Percentiles rank a stretch among this genome's conserved stretches.
These are phyloP conservation scores for Microdon myrmicae DNA, from an alignment of 2,888 invertebrate genomes.

Conservation along the genomic window DNA sequence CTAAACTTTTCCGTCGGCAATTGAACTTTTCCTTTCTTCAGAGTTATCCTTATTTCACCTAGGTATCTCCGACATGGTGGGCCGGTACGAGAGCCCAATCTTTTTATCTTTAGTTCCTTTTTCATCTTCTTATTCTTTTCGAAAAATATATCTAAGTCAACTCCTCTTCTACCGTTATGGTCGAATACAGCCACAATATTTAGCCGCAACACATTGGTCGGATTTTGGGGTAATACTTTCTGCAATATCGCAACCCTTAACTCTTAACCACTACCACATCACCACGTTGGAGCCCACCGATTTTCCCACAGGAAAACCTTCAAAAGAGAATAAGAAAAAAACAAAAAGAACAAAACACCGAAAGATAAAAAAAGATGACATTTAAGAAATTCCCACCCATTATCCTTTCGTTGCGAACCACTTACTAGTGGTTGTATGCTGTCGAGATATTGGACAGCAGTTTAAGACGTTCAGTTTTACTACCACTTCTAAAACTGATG, in stretches of 20 bases:
- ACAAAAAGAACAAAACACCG: slow-evolving; percentile 4
- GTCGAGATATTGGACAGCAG: slow-evolving; percentile 25
- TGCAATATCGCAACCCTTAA: slow-evolving; percentile 52
- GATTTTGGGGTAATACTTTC: slow-evolving; percentile 54
- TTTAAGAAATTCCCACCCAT: slow-evolving; percentile 29
- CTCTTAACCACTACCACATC: slow-evolving; percentile 51
- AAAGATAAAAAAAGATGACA: slow-evolving; percentile 13
- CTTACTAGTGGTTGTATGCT: slow-evolving; percentile 16
- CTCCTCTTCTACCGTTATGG: slow-evolving; percentile 51
- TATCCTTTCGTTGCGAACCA: background rate
- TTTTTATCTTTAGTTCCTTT: slow-evolving; percentile 4
- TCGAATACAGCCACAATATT: slow-evolving; percentile 57
- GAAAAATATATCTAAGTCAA: slow-evolving; percentile 45
- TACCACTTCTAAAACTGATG: slow-evolving; percentile 25
- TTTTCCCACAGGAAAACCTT: slow-evolving; percentile 49
- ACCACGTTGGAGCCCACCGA: slow-evolving; percentile 51
- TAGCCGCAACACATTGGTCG: slow-evolving; percentile 59
- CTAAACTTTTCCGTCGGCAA: slow-evolving; percentile 46
- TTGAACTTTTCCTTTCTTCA: background rate
- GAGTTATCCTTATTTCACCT: slow-evolving; percentile 5
- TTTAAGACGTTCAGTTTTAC: slow-evolving; percentile 41
- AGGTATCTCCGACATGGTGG: slow-evolving; percentile 37
- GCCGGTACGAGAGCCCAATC: slow-evolving; percentile 38
- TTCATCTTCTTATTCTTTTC: background rate
- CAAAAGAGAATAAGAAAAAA: slow-evolving; percentile 23